Conservation (phyloP, 2,797 vertebrate genomes). For the Helostoma temminkii region DNA sequence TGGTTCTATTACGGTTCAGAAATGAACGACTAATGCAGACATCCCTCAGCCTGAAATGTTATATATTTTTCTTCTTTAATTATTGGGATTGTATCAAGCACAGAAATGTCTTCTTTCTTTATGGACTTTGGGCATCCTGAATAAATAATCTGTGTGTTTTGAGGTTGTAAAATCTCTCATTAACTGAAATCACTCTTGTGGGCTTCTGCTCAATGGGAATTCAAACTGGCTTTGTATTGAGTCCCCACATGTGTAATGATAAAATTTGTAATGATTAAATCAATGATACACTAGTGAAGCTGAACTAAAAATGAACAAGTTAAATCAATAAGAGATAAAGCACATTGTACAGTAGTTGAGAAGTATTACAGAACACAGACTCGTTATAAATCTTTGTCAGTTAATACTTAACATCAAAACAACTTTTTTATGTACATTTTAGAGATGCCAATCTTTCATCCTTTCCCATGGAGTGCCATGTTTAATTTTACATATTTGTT, state of each 20-base stretch:
- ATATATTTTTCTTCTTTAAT: neutral
- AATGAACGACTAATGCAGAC: constrained; percentile 2
- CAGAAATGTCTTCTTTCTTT: neutral
- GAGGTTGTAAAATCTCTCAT: neutral
- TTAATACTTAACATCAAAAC: neutral
- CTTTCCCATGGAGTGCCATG: neutral
- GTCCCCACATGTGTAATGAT: constrained; percentile 14
- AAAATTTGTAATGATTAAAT: constrained; percentile 57
- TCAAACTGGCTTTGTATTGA: constrained; percentile 25
- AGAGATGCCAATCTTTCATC: neutral
- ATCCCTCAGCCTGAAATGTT: no score
- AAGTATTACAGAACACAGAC: constrained; percentile 3
- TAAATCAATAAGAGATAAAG: constrained; percentile 50
- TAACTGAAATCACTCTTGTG: constrained; percentile 20
- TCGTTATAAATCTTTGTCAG: constrained; percentile 3
- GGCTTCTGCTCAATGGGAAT: constrained; percentile 1
- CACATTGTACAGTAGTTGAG: constrained; percentile 32
- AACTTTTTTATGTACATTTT: neutral
- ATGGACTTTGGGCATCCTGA: no score
- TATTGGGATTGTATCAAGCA: constrained; percentile 1
- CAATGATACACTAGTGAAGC: constrained; percentile 27
- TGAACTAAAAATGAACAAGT: constrained; percentile 43
- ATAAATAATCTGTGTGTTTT: constrained; percentile 4
- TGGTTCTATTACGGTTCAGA: constrained; percentile 14
- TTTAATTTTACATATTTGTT: neutral